phyloP scores from a whole-genome alignment of 1,140 invertebrate species.

The Magallana angulata region DNA sequence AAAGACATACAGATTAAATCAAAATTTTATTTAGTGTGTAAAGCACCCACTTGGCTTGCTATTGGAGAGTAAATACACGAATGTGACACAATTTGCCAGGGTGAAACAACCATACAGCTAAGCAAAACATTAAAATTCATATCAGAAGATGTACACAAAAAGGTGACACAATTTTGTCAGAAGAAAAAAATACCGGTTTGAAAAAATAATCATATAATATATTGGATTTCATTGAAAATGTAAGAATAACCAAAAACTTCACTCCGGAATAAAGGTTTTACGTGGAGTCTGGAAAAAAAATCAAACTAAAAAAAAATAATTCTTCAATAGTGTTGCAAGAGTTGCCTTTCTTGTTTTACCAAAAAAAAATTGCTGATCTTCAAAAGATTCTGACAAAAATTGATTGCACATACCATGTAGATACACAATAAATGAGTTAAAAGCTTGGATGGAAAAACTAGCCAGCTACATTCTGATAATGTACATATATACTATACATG shows the following conservation, averaged over 20 bases:
- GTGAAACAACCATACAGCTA: not conserved
- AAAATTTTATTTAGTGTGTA: constrained; percentile 20
- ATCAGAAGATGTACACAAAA: not conserved
- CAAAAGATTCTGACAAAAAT: not conserved
- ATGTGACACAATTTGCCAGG: constrained; percentile 32
- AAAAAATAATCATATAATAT: not conserved
- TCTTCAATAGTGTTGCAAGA: not conserved
- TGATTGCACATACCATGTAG: not conserved
- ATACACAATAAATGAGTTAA: not conserved
- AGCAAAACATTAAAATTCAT: too few relatives aligned
- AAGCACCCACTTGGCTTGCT: constrained; percentile 24
- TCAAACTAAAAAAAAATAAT: not conserved
- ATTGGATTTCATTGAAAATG: constrained; percentile 14
- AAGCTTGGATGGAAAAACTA: constrained; percentile 5
- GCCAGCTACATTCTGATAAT: not conserved
- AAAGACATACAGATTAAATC: not conserved
- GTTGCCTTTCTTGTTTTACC: not conserved
- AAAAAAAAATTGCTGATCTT: not conserved
- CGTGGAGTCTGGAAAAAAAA: constrained; percentile 20
- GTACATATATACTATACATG: not conserved
- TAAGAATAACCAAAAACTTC: not conserved
- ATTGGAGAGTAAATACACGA: not conserved
- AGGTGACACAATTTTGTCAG: not conserved
- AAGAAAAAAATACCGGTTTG: not conserved
- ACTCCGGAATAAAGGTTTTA: constrained; percentile 15